phyloP scores from a whole-genome alignment of 2,888 invertebrate genomes.

The Philhelius pedissequus region DNA sequence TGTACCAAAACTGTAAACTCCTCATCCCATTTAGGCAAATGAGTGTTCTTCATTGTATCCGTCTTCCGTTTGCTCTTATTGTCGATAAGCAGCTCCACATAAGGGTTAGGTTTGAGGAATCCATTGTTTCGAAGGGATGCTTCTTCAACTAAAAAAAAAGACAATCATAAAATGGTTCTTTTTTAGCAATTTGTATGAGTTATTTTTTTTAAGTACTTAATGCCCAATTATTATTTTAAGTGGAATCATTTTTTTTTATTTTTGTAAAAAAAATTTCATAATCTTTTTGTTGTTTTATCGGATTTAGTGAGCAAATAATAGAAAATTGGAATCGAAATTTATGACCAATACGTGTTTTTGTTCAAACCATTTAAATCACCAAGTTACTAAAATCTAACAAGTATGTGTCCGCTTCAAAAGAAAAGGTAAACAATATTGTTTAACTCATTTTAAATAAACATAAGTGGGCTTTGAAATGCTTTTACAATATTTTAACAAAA shows the following conservation, averaged over 20 bases:
- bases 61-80: constrained; percentile 94
- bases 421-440: too few relatives aligned
- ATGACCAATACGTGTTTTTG: background rate
- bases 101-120: constrained; percentile 94
- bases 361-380: background rate
- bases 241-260: too few relatives aligned
- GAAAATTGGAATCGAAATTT: background rate
- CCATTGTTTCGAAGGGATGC: constrained; percentile 87
- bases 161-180: background rate
- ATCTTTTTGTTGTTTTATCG: too few relatives aligned
- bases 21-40: constrained; percentile 98
- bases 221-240: too few relatives aligned
- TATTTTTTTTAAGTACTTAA: background rate
- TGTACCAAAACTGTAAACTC: constrained; percentile 93
- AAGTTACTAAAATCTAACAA: too few relatives aligned
- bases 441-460: too few relatives aligned
- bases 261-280: too few relatives aligned
- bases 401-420: too few relatives aligned
- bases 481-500: too few relatives aligned
- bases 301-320: background rate
- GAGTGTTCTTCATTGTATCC: constrained; percentile 92
- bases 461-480: too few relatives aligned
- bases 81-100: constrained; percentile 94
- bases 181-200: background rate
- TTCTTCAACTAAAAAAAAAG: constrained; percentile 83